phyloP scores from a whole-genome alignment of 1,140 invertebrate genomes.

The Nasonia vitripennis region DNA sequence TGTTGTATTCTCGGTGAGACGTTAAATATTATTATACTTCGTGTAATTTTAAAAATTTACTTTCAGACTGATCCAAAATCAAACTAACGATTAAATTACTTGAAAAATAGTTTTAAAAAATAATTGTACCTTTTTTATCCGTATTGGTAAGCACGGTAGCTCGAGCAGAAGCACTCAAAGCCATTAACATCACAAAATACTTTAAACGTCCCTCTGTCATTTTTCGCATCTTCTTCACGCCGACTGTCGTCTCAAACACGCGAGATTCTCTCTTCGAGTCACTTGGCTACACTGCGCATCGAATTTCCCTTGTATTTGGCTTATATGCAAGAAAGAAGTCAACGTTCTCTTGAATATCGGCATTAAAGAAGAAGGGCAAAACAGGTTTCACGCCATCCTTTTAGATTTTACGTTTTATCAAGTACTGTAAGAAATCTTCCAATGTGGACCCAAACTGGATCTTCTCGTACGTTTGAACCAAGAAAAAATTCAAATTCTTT shows the following conservation, averaged over 20 bases:
- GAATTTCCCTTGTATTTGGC: slow-evolving; percentile 3
- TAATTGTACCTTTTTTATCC: slow-evolving; percentile 13
- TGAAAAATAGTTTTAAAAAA: background rate
- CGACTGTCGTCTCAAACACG: background rate
- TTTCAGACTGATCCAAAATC: background rate
- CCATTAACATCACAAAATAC: background rate
- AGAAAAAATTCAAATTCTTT: too few species aligned
- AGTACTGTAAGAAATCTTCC: background rate
- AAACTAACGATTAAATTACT: too few species aligned
- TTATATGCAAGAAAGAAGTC: background rate
- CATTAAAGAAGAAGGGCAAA: slow-evolving; percentile 28
- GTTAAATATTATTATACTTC: background rate
- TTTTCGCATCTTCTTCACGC: background rate
- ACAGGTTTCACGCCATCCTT: slow-evolving; percentile 35
- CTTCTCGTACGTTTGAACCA: background rate
- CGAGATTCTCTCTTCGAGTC: background rate
- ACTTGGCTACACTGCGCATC: slow-evolving; percentile 5
- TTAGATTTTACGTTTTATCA: slow-evolving; percentile 25
- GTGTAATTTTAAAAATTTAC: background rate
- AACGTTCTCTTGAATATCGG: slow-evolving; percentile 4
- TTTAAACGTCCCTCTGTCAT: background rate
- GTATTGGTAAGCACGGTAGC: slow-evolving; percentile 11
- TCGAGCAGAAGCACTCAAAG: background rate
- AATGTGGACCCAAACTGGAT: background rate
- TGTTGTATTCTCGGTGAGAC: background rate